Base-by-base conservation (phyloP, 2,113 vertebrate genomes). In the Cromileptes altivelis region DNA sequence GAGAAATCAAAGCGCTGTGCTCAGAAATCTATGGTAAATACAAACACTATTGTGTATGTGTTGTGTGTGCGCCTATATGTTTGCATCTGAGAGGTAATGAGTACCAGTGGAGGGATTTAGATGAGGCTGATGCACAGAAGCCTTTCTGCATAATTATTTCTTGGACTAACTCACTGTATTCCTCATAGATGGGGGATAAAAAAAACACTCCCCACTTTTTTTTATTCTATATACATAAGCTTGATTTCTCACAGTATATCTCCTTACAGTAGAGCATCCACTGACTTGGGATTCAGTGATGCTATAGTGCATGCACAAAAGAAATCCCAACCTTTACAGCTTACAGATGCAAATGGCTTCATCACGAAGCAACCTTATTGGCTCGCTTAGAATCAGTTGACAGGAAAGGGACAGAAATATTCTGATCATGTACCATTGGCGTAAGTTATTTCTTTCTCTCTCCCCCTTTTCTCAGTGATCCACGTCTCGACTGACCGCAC, bases 391-490 rank as follows among this genome's bases (percentile, higher is more conserved):
- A 82, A 73, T 81, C 80, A 68, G 84, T 81, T 84, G 81, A 81
- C 68, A 47, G 83, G 50, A 57, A 78, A 78, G 45, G 52, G 80
- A 85, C 70, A 70, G 63, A 86, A 68, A 82, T 84, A 93, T 93
- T 92, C 86, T 62, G 78, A 84, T 88, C 86, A 87, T 89, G 89
- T 74, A 87, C 52, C 81, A 76, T 14, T 90, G 74, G 86, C 84
- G 75, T 85, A 82, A 89, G 78, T 84, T 83, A 68, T 81, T 81
- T 87, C 67, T 78, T 75, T 76, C 63, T 62, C 71, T 84, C 61
- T 70, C 49, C 37, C 23, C 62, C 30, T 62, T 84, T 80, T 55
- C n/a, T 73, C 65, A 80, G 45, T 50, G 50, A 70, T 82, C 77
- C 57, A 67, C 13, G 42, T 77, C 78, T 87, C 64, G 37, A 49